A percentile compares a stretch with the other conserved stretches of the same genome.
Evolutionary conservation across 1,140 invertebrate genomes (phyloP).

Genomic region (Ctenoplectra terminalis): DNA sequence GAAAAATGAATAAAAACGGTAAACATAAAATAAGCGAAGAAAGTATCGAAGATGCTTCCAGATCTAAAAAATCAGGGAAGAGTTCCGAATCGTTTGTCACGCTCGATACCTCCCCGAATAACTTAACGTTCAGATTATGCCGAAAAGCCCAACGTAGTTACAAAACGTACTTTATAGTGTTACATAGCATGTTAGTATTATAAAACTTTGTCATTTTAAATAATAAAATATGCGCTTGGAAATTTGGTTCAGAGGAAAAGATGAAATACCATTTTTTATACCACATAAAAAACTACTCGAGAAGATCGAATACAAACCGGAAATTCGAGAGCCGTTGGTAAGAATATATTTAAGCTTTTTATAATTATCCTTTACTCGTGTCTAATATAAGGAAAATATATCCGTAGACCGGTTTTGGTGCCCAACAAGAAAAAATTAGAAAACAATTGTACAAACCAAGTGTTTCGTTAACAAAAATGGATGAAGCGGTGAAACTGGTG

Average conservation of each 20-base stretch:
- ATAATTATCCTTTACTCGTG: background rate
- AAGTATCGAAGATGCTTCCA: background rate
- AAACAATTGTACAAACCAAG: conserved; percentile 49
- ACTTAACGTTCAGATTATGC: background rate
- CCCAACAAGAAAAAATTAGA: conserved; percentile 61
- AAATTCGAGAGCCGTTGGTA: conserved; percentile 84
- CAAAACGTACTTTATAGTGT: conserved; percentile 19
- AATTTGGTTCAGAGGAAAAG: conserved; percentile 29
- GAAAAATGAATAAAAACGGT: background rate
- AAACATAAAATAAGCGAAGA: background rate
- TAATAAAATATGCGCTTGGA: background rate
- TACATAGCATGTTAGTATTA: too few relatives aligned
- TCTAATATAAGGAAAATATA: background rate
- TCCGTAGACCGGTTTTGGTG: conserved; percentile 65
- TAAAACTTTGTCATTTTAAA: too few relatives aligned
- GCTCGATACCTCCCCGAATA: too few relatives aligned
- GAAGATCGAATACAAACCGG: conserved; percentile 83
- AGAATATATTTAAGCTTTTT: conserved; percentile 48
- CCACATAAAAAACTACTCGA: conserved; percentile 84
- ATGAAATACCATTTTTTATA: conserved; percentile 83
- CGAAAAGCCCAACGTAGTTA: conserved; percentile 8
- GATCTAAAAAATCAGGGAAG: background rate
- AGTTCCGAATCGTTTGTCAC: background rate
- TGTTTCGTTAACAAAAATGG: background rate
- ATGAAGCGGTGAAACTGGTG: background rate